Conservation (phyloP, 2,113 vertebrate species). For the Dasyurus viverrinus region DNA sequence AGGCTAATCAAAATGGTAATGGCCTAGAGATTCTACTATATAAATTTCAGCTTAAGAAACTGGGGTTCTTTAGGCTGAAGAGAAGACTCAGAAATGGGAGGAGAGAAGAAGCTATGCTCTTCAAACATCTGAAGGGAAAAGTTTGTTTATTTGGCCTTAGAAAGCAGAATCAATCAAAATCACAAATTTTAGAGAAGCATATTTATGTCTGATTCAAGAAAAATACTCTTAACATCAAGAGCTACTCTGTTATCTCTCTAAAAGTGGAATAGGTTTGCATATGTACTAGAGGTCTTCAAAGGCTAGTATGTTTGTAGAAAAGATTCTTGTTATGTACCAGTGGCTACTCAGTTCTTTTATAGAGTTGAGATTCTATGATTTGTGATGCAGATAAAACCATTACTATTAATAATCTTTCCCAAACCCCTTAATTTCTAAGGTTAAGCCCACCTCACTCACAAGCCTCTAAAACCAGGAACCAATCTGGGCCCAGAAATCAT, state of each 20-base stretch:
- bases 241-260: background rate
- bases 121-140: background rate
- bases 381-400: background rate
- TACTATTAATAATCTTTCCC: background rate
- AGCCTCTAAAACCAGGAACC: background rate
- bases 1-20: background rate
- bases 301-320: background rate
- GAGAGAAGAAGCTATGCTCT: background rate
- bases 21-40: background rate
- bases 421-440: background rate
- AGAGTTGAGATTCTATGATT: background rate
- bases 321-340: background rate
- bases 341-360: background rate
- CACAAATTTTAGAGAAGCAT: background rate
- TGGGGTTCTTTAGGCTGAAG: background rate
- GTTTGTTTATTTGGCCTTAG: background rate
- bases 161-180: background rate
- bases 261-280: background rate
- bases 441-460: background rate
- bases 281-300: background rate
- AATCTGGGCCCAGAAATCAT: background rate
- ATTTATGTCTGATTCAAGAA: background rate
- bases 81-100: background rate
- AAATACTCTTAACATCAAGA: background rate
- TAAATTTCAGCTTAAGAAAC: background rate